Percentiles rank a stretch among this genome's conserved stretches.
These are phyloP conservation scores for Pachycephala philippinensis DNA, from an alignment of 2,113 vertebrate genomes.

Conservation along the genomic window DNA sequence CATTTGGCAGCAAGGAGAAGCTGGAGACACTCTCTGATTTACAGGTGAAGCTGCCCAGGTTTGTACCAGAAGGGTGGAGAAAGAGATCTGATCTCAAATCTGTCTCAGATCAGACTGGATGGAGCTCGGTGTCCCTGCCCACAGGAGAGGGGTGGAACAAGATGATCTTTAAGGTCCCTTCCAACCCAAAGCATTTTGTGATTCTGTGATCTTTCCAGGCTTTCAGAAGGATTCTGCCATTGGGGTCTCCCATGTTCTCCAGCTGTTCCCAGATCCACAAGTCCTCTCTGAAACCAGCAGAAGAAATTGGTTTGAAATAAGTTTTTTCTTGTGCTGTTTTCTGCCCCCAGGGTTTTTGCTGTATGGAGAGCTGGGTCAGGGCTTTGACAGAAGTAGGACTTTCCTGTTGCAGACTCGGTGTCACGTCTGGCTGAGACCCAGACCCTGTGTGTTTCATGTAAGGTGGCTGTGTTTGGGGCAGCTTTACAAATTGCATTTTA, in stretches of 20 bases:
- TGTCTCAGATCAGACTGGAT: background rate
- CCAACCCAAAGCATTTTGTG: background rate
- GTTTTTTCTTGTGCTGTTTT: background rate
- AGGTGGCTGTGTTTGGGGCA: background rate
- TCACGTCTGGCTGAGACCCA: background rate
- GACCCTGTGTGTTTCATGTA: background rate
- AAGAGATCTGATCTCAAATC: background rate
- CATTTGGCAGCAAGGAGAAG: background rate
- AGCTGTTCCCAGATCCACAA: background rate
- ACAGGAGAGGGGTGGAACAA: background rate
- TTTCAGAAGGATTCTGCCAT: background rate
- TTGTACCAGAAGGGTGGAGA: background rate
- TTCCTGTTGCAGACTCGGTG: background rate
- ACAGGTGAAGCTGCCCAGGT: background rate
- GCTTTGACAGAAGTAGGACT: background rate
- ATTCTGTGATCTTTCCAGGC: background rate
- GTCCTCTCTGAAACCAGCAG: background rate
- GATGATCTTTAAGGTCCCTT: background rate
- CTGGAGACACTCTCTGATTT: background rate
- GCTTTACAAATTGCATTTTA: background rate
- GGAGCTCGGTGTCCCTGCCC: background rate
- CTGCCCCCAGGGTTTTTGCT: background rate
- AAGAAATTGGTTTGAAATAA: background rate
- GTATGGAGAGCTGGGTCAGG: background rate
- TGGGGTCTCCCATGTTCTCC: background rate